Base-by-base conservation (phyloP, 2,113 vertebrate species). In the Morone saxatilis region DNA sequence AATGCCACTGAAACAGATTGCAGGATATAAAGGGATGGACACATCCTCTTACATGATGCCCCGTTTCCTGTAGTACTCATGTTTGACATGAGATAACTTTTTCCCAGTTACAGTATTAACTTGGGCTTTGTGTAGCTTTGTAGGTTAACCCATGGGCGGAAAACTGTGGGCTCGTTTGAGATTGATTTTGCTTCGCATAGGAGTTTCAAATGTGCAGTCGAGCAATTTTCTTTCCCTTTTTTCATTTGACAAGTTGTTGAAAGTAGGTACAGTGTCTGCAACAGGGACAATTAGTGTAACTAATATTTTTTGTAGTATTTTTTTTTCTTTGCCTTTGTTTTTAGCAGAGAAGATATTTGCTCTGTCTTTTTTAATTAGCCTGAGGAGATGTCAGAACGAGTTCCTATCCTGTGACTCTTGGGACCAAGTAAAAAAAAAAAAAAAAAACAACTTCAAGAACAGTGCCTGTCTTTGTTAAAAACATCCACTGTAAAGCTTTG, bases 391-490 rank as follows among this genome's bases (percentile, higher is more conserved):
- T 9, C 43, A 71, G 7, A 57, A 22, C 47, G 31, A 69, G 54
- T 75, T 74, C 31, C 17, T 51, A n/a, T 73, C 20, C 7, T 14
- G 43, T 20, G 14, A 36, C 62, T 59, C 48, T 36, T 38, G 12
- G 14, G 61, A 79, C 10, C 48, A 54, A 76, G 16, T 25, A n/a
- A 50, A 72, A 17, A 22, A 66, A 71, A 31, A 31, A 31, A 31
- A 31, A 31, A 31, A 31, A 1, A 31, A 31, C 31, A 31, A 31
- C 31, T 12, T 38, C 16, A 47, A 61, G 7, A 6, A 47, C 9
- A 51, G 36, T 22, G 11, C 1, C 4, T 43, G 25, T 56, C 13
- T 25, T 43, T 31, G 13, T 25, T 17, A 6, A 10, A 60, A 38
- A 38, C 40, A 20, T 16, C 4, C 9, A 67, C 4, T 36, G 40